A percentile compares a stretch with the other conserved stretches of the same genome.
Evolutionary conservation across 2,888 invertebrate species (phyloP).

Genomic region (Geotrupes spiniger): DNA sequence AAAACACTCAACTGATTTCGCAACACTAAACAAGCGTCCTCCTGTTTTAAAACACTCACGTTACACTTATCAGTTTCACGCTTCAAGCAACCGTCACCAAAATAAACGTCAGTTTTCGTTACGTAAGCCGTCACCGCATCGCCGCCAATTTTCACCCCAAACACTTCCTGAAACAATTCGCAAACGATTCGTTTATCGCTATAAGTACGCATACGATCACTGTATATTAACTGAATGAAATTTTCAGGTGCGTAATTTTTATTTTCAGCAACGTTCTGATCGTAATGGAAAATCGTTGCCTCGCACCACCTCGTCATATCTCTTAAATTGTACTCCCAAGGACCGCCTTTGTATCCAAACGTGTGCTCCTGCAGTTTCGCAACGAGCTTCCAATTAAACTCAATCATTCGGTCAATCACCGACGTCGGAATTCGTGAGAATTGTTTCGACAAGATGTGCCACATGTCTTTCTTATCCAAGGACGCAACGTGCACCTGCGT

Average conservation of each 20-base stretch:
- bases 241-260: slow-evolving; percentile 53
- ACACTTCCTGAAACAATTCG: slow-evolving; percentile 50
- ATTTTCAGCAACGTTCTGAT: slow-evolving; percentile 21
- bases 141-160: slow-evolving; percentile 55
- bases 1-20: slow-evolving; percentile 64
- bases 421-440: slow-evolving; percentile 61
- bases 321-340: slow-evolving; percentile 96
- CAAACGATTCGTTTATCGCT: slow-evolving; percentile 73
- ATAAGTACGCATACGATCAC: slow-evolving; percentile 78
- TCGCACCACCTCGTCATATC: slow-evolving; percentile 95
- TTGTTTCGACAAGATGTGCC: slow-evolving; percentile 64
- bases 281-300: slow-evolving; percentile 56
- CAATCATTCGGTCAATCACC: slow-evolving; percentile 68
- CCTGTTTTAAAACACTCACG: slow-evolving; percentile 38
- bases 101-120: slow-evolving; percentile 56
- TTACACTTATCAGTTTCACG: slow-evolving; percentile 35
- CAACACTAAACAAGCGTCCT: slow-evolving; percentile 50
- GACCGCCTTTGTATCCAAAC: slow-evolving; percentile 82
- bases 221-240: slow-evolving; percentile 77
- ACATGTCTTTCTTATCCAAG: slow-evolving; percentile 63
- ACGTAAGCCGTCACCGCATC: slow-evolving; percentile 59
- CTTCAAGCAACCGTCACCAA: slow-evolving; percentile 63
- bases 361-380: slow-evolving; percentile 62
- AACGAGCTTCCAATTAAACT: slow-evolving; percentile 71
- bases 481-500: slow-evolving; percentile 79